Conservation (phyloP, 1,140 invertebrate species). For the Caligus rogercresseyi region DNA sequence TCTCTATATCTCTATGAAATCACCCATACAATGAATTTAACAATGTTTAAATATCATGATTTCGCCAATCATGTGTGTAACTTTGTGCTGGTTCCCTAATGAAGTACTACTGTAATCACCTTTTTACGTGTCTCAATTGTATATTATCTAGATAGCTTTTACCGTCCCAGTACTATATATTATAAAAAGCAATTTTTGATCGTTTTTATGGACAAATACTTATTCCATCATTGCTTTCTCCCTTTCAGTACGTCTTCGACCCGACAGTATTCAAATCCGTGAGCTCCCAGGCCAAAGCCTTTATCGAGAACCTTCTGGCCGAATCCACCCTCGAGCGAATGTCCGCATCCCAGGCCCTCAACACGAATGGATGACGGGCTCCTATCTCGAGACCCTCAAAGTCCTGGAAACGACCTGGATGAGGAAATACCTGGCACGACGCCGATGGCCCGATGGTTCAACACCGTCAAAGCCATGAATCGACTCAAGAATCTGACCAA, state of each 20-base stretch:
- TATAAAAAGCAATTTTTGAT: no score
- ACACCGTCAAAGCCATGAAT: conserved; percentile 9
- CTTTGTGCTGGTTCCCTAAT: no score
- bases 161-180: no score
- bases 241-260: conserved; percentile 1
- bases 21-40: no score
- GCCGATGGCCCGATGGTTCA: conserved; percentile 13
- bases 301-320: conserved; percentile 1
- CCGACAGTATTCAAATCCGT: not conserved
- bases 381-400: conserved; percentile 10
- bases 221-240: not conserved
- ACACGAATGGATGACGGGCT: conserved; percentile 11
- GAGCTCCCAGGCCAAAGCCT: not conserved
- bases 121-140: no score
- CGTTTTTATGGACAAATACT: no score
- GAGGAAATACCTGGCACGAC: conserved; percentile 9
- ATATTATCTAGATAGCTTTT: no score
- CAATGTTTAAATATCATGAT: no score
- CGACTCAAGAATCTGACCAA: not conserved
- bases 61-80: no score
- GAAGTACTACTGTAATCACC: no score
- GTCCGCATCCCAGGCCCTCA: not conserved
- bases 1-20: no score
- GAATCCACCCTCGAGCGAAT: not conserved
- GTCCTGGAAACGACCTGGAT: conserved; percentile 12